Evolutionary conservation across 23 tunicate genomes (phyloP).

Genomic region (Ciona savignyi): DNA sequence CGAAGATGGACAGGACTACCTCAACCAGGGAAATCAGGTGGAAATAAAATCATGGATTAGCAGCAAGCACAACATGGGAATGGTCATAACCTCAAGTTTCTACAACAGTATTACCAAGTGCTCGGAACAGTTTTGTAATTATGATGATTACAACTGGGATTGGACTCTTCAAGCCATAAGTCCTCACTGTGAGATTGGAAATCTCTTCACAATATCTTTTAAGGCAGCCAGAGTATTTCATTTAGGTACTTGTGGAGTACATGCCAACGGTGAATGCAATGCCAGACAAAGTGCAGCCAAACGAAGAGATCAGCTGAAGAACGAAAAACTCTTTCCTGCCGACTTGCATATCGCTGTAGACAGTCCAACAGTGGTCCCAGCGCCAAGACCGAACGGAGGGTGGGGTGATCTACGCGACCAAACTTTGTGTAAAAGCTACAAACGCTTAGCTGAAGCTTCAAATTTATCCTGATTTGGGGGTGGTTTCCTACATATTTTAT

Average conservation of each 20-base stretch:
- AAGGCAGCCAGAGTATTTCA: constrained; percentile 68
- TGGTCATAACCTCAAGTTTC: constrained; percentile 42
- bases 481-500: not conserved
- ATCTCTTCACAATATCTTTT: constrained; percentile 29
- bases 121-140: constrained; percentile 52
- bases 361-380: constrained; percentile 13
- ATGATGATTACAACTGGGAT: constrained; percentile 98
- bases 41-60: constrained; percentile 65
- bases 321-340: constrained; percentile 37
- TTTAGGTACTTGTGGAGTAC: constrained; percentile 62
- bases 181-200: not conserved
- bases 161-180: constrained; percentile 80
- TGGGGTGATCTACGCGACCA: constrained; percentile 96
- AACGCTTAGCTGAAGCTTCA: not conserved
- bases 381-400: constrained; percentile 75
- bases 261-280: constrained; percentile 41
- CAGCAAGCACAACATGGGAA: constrained; percentile 70
- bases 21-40: constrained; percentile 17
- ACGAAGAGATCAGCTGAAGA: constrained; percentile 1
- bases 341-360: constrained; percentile 33
- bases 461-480: not conserved
- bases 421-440: constrained; percentile 57
- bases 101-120: constrained; percentile 32
- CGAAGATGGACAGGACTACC: constrained; percentile 28
- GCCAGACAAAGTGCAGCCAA: constrained; percentile 11